A percentile compares a stretch with the other conserved stretches of the same genome.
phyloP scores from a whole-genome alignment of 2,113 vertebrate genomes.

The Fulmarus glacialis region DNA sequence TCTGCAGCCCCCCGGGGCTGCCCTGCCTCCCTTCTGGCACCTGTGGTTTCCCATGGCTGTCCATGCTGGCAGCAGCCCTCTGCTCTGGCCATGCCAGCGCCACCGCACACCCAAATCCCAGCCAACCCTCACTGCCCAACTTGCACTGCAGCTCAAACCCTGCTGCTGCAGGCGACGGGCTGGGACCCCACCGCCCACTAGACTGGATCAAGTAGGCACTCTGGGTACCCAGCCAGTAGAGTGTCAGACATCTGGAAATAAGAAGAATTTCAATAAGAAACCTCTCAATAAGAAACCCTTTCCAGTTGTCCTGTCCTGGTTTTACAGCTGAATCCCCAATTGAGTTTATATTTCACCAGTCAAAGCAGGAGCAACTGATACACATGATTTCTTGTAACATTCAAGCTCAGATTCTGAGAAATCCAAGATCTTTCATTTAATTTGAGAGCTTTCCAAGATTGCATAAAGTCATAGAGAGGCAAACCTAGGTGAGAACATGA shows the following conservation, averaged over 20 bases:
- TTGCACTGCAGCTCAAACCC: not conserved
- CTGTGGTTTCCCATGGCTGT: not conserved
- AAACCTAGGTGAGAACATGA: not conserved
- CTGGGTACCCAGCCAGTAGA: not conserved
- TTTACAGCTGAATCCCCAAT: not conserved
- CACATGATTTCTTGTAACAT: not conserved
- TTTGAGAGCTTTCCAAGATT: not conserved
- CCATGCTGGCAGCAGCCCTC: not conserved
- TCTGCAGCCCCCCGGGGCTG: not conserved
- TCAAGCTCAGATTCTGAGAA: not conserved
- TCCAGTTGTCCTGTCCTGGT: not conserved
- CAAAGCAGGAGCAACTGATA: not conserved
- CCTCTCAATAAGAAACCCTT: not conserved
- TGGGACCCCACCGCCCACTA: not conserved
- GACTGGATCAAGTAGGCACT: no score
- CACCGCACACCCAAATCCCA: fast-evolving
- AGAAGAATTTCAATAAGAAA: not conserved
- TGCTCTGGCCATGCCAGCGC: not conserved
- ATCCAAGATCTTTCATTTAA: not conserved
- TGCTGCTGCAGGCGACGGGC: fast-evolving
- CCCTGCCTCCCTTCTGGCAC: not conserved
- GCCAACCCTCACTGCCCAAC: fast-evolving
- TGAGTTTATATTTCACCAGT: not conserved
- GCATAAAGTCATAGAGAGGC: not conserved
- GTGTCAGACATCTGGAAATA: not conserved